These are phyloP conservation scores for Strigamia crassipes DNA, from an alignment of 2,888 invertebrate species.

Conservation along the genomic window DNA sequence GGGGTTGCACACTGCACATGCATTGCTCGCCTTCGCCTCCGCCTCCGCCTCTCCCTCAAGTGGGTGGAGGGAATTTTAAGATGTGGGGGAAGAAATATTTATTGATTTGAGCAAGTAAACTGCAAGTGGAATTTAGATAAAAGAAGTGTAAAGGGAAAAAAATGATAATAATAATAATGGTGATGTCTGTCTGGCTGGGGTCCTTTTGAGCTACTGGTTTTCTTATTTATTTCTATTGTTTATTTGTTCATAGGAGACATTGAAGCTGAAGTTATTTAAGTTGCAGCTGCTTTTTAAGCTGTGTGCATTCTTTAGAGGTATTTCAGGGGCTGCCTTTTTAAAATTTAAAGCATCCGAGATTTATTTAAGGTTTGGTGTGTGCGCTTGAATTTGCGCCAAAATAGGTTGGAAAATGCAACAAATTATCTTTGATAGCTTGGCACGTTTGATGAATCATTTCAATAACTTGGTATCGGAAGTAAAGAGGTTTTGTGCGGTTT, in stretches of 20 bases:
- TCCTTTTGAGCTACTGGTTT: not conserved
- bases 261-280: not conserved
- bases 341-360: not conserved
- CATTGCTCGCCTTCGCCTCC: no score
- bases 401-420: not conserved
- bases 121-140: constrained; percentile 5
- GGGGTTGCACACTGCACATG: constrained; percentile 2
- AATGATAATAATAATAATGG: not conserved
- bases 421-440: not conserved
- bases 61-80: constrained; percentile 22
- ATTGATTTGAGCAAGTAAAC: constrained; percentile 11
- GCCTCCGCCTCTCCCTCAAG: not conserved
- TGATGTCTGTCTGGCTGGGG: not conserved
- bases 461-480: not conserved
- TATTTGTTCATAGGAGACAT: not conserved
- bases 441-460: not conserved
- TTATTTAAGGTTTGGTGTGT: not conserved
- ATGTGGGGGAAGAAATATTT: not conserved
- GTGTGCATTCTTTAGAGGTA: not conserved
- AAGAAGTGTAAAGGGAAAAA: not conserved
- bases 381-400: not conserved
- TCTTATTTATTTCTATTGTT: constrained; percentile 3
- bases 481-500: not conserved
- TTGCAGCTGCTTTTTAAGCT: not conserved
- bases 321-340: not conserved